These are phyloP conservation scores for Macrotus californicus DNA, from an alignment of 2,113 vertebrate species.

Conservation along the genomic window DNA sequence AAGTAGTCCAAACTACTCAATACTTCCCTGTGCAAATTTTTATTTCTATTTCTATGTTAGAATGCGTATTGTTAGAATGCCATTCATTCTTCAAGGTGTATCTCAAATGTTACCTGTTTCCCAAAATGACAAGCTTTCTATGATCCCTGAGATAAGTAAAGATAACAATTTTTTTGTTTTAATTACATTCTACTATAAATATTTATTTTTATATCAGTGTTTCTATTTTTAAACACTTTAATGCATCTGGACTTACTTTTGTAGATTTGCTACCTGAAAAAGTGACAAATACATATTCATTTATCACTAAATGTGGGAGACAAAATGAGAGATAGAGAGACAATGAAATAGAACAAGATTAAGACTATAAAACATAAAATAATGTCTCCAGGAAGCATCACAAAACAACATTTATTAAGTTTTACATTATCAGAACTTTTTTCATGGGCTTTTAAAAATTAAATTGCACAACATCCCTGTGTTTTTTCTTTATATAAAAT, in stretches of 20 bases:
- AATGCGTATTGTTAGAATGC: not conserved
- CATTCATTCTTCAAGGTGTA: not conserved
- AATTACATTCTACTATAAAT: not conserved
- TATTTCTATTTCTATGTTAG: not conserved
- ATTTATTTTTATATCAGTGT: not conserved
- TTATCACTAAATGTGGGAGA: not conserved
- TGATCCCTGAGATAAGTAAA: not conserved
- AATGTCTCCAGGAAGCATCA: not conserved
- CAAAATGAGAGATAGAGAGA: not conserved
- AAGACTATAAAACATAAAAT: not conserved
- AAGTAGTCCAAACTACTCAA: not conserved
- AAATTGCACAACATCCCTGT: not conserved
- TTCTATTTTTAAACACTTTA: not conserved
- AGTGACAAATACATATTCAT: not conserved
- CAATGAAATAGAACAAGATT: not conserved
- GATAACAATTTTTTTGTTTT: not conserved
- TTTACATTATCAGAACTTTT: not conserved
- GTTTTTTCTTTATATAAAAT: not conserved
- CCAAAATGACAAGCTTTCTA: not conserved
- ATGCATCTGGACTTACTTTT: not conserved
- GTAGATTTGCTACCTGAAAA: not conserved
- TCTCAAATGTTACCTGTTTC: not conserved
- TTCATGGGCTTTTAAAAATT: not conserved
- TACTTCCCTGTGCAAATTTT: not conserved
- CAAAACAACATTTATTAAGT: not conserved